Conservation (phyloP, 1,140 invertebrate genomes). For the Temnothorax longispinosus region DNA sequence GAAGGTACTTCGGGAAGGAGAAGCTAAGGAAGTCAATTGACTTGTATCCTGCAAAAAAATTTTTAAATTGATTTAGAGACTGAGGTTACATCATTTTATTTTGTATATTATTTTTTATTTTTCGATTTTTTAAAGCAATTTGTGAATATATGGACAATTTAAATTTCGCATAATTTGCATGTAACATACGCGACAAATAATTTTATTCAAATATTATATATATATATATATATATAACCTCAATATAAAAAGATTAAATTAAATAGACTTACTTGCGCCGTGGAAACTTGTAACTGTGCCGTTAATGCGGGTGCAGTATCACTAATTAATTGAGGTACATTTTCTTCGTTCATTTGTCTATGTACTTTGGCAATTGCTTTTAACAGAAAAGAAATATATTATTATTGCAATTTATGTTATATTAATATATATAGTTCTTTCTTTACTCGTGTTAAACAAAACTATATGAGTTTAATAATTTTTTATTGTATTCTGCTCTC, state of each 20-base stretch:
- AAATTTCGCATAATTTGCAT: not conserved
- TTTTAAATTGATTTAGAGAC: not conserved
- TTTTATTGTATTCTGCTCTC: not conserved
- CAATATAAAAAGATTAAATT: not conserved
- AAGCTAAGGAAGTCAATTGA: slow-evolving; percentile 82
- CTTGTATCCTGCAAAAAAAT: slow-evolving; percentile 80
- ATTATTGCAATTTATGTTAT: not conserved
- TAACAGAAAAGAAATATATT: slow-evolving; percentile 56
- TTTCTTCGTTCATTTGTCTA: slow-evolving; percentile 85
- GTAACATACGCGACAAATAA: not conserved
- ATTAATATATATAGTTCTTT: not conserved
- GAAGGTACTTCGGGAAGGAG: slow-evolving; percentile 85
- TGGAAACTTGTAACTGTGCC: slow-evolving; percentile 87
- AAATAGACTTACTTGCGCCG: slow-evolving; percentile 82
- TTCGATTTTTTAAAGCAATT: not conserved
- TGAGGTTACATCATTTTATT: not conserved
- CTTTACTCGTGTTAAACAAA: not conserved
- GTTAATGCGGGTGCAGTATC: slow-evolving; percentile 83
- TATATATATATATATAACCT: not conserved
- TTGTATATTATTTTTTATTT: not conserved
- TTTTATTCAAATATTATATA: not conserved
- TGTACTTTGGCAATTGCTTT: slow-evolving; percentile 87
- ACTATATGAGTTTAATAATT: not conserved
- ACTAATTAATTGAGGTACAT: slow-evolving; percentile 78
- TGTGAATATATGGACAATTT: not conserved